Evolutionary conservation across 2,113 vertebrate genomes (phyloP).

Genomic region (Grus americana): DNA sequence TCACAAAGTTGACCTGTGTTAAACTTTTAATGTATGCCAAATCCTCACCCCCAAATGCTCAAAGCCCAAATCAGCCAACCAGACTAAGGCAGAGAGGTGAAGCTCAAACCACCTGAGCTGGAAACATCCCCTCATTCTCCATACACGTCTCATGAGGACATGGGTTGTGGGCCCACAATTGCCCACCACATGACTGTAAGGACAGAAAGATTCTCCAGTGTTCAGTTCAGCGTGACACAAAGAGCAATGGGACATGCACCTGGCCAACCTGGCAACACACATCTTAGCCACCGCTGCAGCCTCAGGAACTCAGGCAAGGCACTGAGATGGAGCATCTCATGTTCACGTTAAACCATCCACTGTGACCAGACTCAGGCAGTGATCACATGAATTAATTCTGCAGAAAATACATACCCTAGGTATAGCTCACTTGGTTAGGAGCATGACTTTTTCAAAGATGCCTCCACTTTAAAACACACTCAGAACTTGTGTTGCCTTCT

Average conservation of each 20-base stretch:
- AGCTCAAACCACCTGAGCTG: not conserved
- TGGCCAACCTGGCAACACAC: not conserved
- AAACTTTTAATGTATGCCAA: not conserved
- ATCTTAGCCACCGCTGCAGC: not conserved
- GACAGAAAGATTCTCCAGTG: not conserved
- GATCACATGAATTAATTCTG: not conserved
- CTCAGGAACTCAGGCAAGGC: not conserved
- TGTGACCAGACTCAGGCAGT: not conserved
- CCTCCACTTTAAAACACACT: not conserved
- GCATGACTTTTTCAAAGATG: not conserved
- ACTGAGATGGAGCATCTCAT: not conserved
- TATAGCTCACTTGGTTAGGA: not conserved
- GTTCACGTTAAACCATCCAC: rapidly evolving
- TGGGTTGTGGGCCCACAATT: rapidly evolving
- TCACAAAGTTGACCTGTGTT: not conserved
- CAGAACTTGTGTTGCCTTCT: not conserved
- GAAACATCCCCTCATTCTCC: not conserved
- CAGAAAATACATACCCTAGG: not conserved
- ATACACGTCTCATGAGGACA: not conserved
- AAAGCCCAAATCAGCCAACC: not conserved
- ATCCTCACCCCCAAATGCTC: not conserved
- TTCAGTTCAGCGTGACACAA: rapidly evolving
- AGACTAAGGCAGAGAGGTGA: not conserved
- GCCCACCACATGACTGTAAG: not conserved
- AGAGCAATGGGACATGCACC: not conserved